Evolutionary conservation across 2,113 vertebrate genomes (phyloP).

Genomic region (Nanorana parkeri): DNA sequence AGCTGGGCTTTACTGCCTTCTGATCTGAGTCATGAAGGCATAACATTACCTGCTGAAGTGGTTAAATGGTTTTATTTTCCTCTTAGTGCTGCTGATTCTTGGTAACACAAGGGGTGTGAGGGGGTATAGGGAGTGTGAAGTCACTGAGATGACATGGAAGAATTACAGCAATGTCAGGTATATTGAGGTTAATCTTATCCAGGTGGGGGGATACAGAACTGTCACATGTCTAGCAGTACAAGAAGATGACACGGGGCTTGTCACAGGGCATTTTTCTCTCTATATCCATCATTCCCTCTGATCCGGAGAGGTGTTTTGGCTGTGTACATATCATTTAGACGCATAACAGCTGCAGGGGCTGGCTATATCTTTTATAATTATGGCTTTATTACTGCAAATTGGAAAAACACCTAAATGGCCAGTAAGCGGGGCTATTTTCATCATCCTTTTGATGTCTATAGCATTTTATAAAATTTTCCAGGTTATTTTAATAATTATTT

Average conservation of each 20-base stretch:
- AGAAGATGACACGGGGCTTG: constrained; percentile 34
- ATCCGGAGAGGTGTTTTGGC: neutral
- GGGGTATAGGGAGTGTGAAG: too few relatives aligned
- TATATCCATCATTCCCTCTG: neutral
- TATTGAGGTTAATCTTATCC: constrained; percentile 51
- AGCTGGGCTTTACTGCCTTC: too few relatives aligned
- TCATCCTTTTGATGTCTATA: too few relatives aligned
- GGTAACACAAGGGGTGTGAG: too few relatives aligned
- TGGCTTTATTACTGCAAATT: neutral
- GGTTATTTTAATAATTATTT: too few relatives aligned
- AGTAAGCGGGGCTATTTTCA: too few relatives aligned
- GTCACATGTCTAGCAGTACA: constrained; percentile 4
- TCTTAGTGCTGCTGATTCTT: too few relatives aligned
- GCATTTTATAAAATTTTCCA: too few relatives aligned
- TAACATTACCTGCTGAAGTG: too few relatives aligned
- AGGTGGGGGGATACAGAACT: constrained; percentile 45
- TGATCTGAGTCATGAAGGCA: too few relatives aligned
- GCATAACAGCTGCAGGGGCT: neutral
- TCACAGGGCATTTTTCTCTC: constrained; percentile 15
- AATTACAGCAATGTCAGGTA: constrained; percentile 49
- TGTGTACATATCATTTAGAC: neutral
- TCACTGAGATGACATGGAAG: constrained; percentile 33
- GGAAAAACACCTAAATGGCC: too few relatives aligned
- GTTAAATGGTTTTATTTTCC: too few relatives aligned
- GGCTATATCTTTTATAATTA: neutral